These are phyloP conservation scores for Schizopygopsis pylzovi DNA, from an alignment of 2,797 vertebrate genomes.

Conservation along the genomic window DNA sequence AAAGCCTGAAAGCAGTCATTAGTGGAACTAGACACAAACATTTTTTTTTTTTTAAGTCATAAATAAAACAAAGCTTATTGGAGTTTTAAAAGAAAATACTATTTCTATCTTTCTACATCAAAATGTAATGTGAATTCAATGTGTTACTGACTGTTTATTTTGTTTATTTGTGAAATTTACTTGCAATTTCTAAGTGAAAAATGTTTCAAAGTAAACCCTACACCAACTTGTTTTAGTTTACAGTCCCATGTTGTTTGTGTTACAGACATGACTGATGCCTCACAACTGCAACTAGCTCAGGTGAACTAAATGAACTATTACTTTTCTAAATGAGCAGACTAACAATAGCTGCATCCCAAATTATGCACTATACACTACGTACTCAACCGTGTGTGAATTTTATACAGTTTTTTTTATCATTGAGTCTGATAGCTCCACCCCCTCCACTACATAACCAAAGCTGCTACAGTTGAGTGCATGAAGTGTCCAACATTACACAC, in stretches of 20 bases:
- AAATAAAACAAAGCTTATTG: no score
- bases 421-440: no score
- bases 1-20: background rate
- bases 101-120: background rate
- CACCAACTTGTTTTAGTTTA: background rate
- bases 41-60: no score
- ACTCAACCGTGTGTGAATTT: background rate
- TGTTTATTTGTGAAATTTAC: no score
- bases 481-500: no score
- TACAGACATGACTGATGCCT: constrained; percentile 2
- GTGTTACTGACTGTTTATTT: no score
- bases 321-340: background rate
- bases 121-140: background rate
- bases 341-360: background rate
- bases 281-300: background rate
- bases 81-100: background rate
- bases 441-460: no score
- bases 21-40: no score
- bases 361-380: background rate
- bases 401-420: no score
- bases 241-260: background rate
- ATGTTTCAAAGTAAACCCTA: no score
- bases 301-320: background rate
- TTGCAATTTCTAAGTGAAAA: no score
- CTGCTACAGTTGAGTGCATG: no score